These are phyloP conservation scores for Canis aureus DNA, from an alignment of 2,113 vertebrate species.

Conservation along the genomic window DNA sequence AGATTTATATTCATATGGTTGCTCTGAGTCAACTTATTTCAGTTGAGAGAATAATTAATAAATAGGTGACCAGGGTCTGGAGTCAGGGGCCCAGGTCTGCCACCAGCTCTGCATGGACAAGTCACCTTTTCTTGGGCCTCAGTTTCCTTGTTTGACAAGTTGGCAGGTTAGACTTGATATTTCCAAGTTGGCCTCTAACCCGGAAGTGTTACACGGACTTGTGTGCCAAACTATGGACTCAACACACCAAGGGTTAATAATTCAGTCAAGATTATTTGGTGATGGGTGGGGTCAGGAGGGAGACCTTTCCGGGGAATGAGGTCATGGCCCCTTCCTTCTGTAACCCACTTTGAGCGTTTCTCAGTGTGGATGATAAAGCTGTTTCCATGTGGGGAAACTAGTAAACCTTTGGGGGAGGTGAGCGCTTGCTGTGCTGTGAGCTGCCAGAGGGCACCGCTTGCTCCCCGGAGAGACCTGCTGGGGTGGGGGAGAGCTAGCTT, in stretches of 20 bases:
- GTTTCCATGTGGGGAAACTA: background rate
- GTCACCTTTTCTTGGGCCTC: background rate
- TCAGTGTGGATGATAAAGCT: background rate
- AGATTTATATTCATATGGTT: background rate
- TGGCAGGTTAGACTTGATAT: background rate
- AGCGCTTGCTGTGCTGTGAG: background rate
- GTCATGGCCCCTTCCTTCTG: background rate
- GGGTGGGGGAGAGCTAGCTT: fast-evolving
- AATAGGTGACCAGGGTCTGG: background rate
- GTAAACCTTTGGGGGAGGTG: background rate
- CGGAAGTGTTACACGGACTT: background rate
- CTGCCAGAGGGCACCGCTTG: background rate
- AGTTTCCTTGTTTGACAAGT: background rate
- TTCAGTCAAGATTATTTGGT: background rate
- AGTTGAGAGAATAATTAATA: background rate
- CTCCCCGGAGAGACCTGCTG: background rate
- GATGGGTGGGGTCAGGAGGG: background rate
- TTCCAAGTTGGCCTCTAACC: background rate
- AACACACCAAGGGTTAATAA: background rate
- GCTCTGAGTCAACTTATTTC: background rate
- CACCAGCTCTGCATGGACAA: background rate
- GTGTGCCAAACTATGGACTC: background rate
- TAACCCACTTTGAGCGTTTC: fast-evolving
- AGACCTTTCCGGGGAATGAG: background rate
- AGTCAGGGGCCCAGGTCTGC: background rate